A percentile compares a stretch with the other conserved stretches of the same genome.
These are phyloP conservation scores for Plumapathes pennacea DNA, from an alignment of 92 coral and sea anemone genomes.

Conservation along the genomic window DNA sequence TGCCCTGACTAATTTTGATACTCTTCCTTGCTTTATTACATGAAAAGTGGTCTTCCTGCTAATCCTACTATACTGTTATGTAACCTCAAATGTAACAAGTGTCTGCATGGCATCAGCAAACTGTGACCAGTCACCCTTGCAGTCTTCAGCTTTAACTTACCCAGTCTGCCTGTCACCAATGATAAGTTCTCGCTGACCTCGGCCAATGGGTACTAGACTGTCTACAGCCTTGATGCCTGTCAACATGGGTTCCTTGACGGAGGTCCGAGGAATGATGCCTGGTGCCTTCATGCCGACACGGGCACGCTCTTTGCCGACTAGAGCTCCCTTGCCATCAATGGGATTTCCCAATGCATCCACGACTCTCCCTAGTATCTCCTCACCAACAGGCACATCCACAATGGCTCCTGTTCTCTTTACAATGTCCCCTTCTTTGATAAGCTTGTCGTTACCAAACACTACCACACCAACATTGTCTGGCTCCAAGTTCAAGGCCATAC, in stretches of 20 bases:
- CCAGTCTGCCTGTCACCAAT: conserved; percentile 99
- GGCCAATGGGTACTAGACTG: conserved; percentile 99
- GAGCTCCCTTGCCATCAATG: conserved; percentile 97
- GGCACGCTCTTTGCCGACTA: conserved; percentile 51
- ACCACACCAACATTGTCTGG: conserved; percentile 99
- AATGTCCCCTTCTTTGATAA: conserved; percentile 98
- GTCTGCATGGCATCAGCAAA: too few relatives aligned
- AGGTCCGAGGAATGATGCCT: conserved; percentile 97
- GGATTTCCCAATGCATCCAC: conserved; percentile 99
- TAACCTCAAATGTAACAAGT: too few relatives aligned
- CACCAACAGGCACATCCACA: conserved; percentile 98
- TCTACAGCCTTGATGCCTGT: conserved; percentile 99
- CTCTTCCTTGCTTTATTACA: too few relatives aligned
- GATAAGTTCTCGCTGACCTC: conserved; percentile 99
- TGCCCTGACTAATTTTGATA: too few relatives aligned
- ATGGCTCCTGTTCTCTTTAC: conserved; percentile 99
- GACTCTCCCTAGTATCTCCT: conserved; percentile 92
- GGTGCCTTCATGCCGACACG: conserved; percentile 99
- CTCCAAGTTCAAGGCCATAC: conserved; percentile 99
- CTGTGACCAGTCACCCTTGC: too few relatives aligned
- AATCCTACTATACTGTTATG: too few relatives aligned
- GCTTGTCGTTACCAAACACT: conserved; percentile 99
- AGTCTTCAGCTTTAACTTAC: conserved; percentile 36
- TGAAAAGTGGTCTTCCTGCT: too few relatives aligned
- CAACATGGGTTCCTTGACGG: conserved; percentile 99